Conservation (phyloP, 2,888 invertebrate genomes). For the Tinea pellionella region DNA sequence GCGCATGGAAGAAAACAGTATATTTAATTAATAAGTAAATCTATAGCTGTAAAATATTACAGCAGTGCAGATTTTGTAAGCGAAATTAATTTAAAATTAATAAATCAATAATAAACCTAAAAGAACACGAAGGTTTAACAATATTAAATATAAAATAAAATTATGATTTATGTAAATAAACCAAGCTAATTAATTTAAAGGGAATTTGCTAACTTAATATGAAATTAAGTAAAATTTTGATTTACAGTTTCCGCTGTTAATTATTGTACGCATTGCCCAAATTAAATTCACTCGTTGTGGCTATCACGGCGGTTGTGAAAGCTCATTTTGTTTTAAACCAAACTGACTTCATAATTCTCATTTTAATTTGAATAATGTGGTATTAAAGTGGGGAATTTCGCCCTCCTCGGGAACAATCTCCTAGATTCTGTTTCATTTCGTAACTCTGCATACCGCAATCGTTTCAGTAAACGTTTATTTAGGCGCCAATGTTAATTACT, state of each 20-base stretch:
- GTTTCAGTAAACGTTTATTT: background rate
- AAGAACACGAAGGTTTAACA: too few species aligned
- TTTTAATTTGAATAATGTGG: slow-evolving; percentile 41
- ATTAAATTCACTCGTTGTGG: slow-evolving; percentile 2
- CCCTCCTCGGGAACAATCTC: slow-evolving; percentile 24
- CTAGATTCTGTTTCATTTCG: slow-evolving; percentile 25
- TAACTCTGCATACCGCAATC: background rate
- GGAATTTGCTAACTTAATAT: background rate
- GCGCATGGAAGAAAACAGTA: too few species aligned
- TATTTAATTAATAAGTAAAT: too few species aligned
- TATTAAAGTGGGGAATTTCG: slow-evolving; percentile 25
- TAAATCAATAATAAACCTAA: too few species aligned
- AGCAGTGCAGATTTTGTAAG: too few species aligned
- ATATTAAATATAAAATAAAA: too few species aligned
- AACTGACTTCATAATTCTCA: slow-evolving; percentile 31
- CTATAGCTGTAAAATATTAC: too few species aligned
- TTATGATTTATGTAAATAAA: background rate
- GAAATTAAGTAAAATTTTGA: background rate
- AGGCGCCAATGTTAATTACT: background rate
- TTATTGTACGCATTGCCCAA: background rate
- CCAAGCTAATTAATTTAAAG: background rate
- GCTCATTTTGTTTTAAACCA: background rate
- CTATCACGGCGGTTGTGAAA: background rate
- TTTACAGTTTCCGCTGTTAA: background rate
- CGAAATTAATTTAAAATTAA: too few species aligned